Evolutionary conservation across 2,888 invertebrate species (phyloP).

Genomic region (Aphodius granarius): DNA sequence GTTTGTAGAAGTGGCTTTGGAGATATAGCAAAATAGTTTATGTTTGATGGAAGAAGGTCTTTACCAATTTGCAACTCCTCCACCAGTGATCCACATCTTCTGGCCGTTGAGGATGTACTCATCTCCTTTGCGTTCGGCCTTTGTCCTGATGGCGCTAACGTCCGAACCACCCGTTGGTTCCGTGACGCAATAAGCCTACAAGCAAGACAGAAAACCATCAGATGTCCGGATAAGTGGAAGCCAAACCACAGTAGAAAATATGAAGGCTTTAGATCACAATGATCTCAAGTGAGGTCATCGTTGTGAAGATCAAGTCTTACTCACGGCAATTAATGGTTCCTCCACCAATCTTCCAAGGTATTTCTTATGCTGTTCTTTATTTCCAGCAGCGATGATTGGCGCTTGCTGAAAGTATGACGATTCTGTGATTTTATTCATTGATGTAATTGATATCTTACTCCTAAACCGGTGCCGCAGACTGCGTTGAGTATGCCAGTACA

Average conservation of each 20-base stretch:
- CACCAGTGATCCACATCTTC: slow-evolving; percentile 99
- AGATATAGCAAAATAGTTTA: slow-evolving; percentile 95
- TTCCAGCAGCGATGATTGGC: slow-evolving; percentile 82
- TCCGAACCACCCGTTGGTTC: slow-evolving; percentile 97
- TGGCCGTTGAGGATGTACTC: slow-evolving; percentile 91
- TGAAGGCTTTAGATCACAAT: slow-evolving; percentile 19
- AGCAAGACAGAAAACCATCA: slow-evolving; percentile 46
- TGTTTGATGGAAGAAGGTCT: slow-evolving; percentile 70
- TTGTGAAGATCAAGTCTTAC: slow-evolving; percentile 45
- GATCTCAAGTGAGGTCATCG: slow-evolving; percentile 11
- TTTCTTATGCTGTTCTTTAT: slow-evolving; percentile 88
- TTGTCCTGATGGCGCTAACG: slow-evolving; percentile 88
- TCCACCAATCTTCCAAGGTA: slow-evolving; percentile 89
- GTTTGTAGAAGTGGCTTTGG: neutral
- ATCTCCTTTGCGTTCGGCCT: slow-evolving; percentile 92
- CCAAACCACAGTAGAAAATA: neutral
- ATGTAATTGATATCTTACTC: slow-evolving; percentile 58
- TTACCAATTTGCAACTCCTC: slow-evolving; percentile 93
- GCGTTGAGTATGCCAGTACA: slow-evolving; percentile 90
- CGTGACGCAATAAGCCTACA: slow-evolving; percentile 90
- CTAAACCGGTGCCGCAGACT: slow-evolving; percentile 81
- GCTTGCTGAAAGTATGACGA: slow-evolving; percentile 78
- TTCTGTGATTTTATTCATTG: neutral
- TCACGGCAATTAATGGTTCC: slow-evolving; percentile 87
- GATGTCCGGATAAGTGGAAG: neutral